phyloP scores from a whole-genome alignment of 2,113 vertebrate species.

The Sceloporus undulatus region DNA sequence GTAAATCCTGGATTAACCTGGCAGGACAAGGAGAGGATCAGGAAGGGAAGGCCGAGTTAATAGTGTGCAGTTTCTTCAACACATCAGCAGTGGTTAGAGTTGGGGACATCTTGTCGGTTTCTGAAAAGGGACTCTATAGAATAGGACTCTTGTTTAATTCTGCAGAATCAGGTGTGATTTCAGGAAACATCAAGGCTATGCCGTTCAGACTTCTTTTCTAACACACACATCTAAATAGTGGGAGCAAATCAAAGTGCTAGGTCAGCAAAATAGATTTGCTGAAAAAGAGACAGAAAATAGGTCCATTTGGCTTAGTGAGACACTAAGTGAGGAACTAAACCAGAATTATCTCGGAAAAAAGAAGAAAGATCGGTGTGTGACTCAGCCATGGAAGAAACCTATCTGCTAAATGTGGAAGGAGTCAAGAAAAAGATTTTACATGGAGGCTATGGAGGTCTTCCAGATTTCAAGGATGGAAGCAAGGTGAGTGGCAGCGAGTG shows the following conservation, averaged over 20 bases:
- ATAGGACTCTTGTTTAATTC: neutral
- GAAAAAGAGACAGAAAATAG: neutral
- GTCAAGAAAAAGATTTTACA: conserved; percentile 89
- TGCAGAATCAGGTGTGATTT: neutral
- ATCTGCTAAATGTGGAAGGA: conserved; percentile 82
- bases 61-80: conserved; percentile 6
- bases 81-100: accelerated
- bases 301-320: neutral
- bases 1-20: conserved; percentile 76
- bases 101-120: accelerated
- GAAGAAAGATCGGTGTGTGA: neutral
- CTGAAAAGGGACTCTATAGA: neutral
- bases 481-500: conserved; percentile 76
- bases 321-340: accelerated
- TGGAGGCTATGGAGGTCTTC: conserved; percentile 83
- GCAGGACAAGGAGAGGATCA: conserved; percentile 62
- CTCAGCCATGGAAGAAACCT: conserved; percentile 82
- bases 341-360: neutral
- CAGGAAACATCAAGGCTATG: neutral
- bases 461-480: conserved; percentile 84
- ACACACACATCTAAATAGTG: neutral
- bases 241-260: neutral
- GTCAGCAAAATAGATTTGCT: neutral
- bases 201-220: neutral
- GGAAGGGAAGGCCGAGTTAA: conserved; percentile 43